phyloP scores from a whole-genome alignment of 1,140 invertebrate species.

The Leptoteleia sp. region DNA sequence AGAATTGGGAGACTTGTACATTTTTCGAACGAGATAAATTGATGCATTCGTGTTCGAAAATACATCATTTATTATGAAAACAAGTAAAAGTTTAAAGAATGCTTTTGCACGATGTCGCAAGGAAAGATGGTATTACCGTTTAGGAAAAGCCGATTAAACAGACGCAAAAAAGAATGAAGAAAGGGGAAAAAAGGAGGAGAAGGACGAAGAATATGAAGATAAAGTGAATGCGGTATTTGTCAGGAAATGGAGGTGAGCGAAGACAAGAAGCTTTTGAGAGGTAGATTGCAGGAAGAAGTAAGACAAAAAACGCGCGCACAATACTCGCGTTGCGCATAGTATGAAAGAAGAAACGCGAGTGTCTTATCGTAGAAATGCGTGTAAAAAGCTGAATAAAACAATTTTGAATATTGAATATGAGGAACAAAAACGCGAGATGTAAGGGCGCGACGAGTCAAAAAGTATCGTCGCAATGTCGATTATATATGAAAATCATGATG shows the following conservation, averaged over 20 bases:
- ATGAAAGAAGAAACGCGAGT: conserved; percentile 41
- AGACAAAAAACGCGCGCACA: conserved; percentile 24
- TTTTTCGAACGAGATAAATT: not conserved
- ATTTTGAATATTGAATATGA: conserved; percentile 45
- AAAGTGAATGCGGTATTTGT: conserved; percentile 49
- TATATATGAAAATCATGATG: conserved; percentile 52
- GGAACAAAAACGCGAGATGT: conserved; percentile 20
- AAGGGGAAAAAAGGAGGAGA: conserved; percentile 15
- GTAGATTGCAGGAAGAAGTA: conserved; percentile 29
- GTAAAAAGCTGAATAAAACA: conserved; percentile 46
- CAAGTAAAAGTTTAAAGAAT: conserved; percentile 34
- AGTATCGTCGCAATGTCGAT: conserved; percentile 28
- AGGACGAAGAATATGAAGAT: conserved; percentile 33
- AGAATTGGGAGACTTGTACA: no score
- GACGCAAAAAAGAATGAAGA: conserved; percentile 3
- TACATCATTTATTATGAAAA: conserved; percentile 26
- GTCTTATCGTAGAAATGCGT: conserved; percentile 33
- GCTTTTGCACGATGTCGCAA: conserved; percentile 15
- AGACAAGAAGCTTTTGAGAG: conserved; percentile 50
- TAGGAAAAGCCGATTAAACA: conserved; percentile 50
- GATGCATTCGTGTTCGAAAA: conserved; percentile 4
- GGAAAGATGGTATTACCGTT: conserved; percentile 40
- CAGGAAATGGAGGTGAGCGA: conserved; percentile 39
- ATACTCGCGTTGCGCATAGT: conserved; percentile 8
- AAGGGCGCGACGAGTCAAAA: conserved; percentile 39